phyloP scores from a whole-genome alignment of 2,888 invertebrate species.

The Eupithecia exiguata region DNA sequence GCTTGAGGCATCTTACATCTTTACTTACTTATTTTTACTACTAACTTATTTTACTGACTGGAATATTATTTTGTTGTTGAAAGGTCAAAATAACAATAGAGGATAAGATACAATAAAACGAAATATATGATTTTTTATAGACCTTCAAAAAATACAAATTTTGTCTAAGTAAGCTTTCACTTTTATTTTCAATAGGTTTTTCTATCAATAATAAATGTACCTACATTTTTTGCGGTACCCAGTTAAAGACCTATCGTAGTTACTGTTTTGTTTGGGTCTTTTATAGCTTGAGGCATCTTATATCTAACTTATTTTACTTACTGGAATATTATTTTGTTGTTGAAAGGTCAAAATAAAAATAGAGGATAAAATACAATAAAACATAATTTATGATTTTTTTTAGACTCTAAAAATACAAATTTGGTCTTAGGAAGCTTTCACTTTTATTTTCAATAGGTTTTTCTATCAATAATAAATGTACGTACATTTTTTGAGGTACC shows the following conservation, averaged over 20 bases:
- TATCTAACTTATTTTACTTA: not conserved
- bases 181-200: no score
- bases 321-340: not conserved
- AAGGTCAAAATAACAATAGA: not conserved
- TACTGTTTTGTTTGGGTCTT: slow-evolving; percentile 13
- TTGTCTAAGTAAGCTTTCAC: no score
- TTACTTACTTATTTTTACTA: no score
- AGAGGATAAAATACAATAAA: not conserved
- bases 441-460: no score
- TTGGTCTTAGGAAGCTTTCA: no score
- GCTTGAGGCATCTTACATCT: not conserved
- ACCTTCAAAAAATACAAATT: no score
- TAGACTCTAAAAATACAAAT: no score
- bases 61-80: not conserved
- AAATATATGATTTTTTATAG: not conserved
- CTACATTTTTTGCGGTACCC: no score
- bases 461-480: no score
- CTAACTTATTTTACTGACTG: not conserved
- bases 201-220: no score
- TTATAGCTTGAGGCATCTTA: not conserved
- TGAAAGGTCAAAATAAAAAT: not conserved
- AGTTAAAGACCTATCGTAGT: no score
- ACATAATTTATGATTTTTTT: not conserved
- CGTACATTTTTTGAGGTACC: no score
- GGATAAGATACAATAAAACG: not conserved